phyloP scores from a whole-genome alignment of 2,113 vertebrate species.

The Perognathus longimembris region DNA sequence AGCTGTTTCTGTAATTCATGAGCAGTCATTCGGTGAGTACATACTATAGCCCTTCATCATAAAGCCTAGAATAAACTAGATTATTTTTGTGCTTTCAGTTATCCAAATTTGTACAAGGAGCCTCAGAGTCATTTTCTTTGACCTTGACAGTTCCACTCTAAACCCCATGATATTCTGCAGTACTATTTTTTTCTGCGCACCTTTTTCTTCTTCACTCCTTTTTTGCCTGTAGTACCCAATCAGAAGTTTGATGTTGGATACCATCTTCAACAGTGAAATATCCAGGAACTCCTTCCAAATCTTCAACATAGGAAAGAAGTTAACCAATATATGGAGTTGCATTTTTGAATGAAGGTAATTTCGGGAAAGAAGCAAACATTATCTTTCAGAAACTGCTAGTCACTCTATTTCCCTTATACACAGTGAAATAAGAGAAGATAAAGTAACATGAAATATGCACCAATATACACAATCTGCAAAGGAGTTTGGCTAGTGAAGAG shows the following conservation, averaged over 20 bases:
- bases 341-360: background rate
- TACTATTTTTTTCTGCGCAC: background rate
- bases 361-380: background rate
- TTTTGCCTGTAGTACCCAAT: fast-evolving
- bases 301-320: background rate
- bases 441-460: too few species aligned
- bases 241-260: background rate
- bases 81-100: background rate
- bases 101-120: background rate
- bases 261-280: background rate
- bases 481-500: background rate
- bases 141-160: background rate
- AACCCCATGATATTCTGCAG: background rate
- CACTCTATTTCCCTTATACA: background rate
- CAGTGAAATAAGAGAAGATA: too few species aligned
- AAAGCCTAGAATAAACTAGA: background rate
- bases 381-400: background rate
- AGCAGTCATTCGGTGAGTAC: background rate
- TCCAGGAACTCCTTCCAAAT: background rate
- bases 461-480: background rate
- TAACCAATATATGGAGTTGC: background rate
- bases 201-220: background rate
- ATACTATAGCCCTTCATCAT: background rate
- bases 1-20: background rate
- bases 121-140: background rate